These are phyloP conservation scores for Hippoglossus stenolepis DNA, from an alignment of 2,113 vertebrate genomes.

Conservation along the genomic window DNA sequence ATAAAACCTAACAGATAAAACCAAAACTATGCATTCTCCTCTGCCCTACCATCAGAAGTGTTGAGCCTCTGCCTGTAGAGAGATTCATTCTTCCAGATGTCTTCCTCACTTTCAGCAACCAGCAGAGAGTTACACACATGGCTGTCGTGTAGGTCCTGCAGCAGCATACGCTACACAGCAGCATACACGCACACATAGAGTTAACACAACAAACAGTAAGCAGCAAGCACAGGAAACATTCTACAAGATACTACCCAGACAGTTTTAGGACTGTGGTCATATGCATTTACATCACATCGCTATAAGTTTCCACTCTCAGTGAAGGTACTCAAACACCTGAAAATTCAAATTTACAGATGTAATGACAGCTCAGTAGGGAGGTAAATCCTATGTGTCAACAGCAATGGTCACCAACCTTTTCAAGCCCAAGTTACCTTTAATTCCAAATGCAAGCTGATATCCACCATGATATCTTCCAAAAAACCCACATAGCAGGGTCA, in stretches of 20 bases:
- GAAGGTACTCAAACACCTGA: background rate
- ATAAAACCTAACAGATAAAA: background rate
- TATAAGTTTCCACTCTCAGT: background rate
- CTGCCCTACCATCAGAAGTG: conserved; percentile 87
- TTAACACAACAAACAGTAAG: background rate
- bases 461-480: no score
- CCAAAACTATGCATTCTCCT: background rate
- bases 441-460: no score
- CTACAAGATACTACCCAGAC: background rate
- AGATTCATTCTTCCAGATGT: conserved; percentile 97
- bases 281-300: background rate
- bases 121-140: conserved; percentile 95
- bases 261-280: background rate
- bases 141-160: conserved; percentile 96
- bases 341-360: background rate
- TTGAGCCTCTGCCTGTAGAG: conserved; percentile 86
- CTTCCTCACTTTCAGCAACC: conserved; percentile 98
- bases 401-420: no score
- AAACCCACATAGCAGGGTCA: no score
- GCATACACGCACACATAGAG: background rate
- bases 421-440: no score
- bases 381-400: background rate
- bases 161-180: conserved; percentile 88
- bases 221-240: background rate
- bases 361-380: background rate